phyloP scores from a whole-genome alignment of 2,113 vertebrate genomes.

The Nothoprocta perdicaria region DNA sequence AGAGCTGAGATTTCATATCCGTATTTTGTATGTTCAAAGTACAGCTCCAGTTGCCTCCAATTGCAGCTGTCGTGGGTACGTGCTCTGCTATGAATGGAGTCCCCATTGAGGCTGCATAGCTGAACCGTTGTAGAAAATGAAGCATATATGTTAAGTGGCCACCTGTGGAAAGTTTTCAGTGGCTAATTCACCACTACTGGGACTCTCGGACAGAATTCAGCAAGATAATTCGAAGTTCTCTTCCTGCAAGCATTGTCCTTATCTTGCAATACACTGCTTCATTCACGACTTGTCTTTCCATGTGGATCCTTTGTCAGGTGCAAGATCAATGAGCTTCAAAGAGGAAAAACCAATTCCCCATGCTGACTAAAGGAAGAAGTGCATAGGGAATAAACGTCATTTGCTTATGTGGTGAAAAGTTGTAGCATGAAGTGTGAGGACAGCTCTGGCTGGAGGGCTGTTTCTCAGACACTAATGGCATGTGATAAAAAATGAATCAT shows the following conservation, averaged over 20 bases:
- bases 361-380: not conserved
- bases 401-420: not conserved
- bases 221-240: not conserved
- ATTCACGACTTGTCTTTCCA: not conserved
- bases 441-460: not conserved
- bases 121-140: conserved; percentile 26
- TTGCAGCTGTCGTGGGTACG: conserved; percentile 53
- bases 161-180: conserved; percentile 57
- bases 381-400: not conserved
- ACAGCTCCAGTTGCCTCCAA: conserved; percentile 33
- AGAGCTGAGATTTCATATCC: conserved; percentile 32
- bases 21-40: conserved; percentile 46
- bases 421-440: not conserved
- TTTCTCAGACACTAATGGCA: not conserved
- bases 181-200: not conserved
- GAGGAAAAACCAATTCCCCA: not conserved
- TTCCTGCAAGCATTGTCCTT: conserved; percentile 1
- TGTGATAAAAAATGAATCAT: not conserved
- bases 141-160: conserved; percentile 31
- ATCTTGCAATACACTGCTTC: not conserved
- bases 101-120: conserved; percentile 30
- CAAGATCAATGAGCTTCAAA: not conserved
- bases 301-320: not conserved
- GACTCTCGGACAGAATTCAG: not conserved
- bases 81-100: conserved; percentile 9